Evolutionary conservation across 2,113 vertebrate species (phyloP), one percentile per base, ranked within the genome.

Genomic region (Entelurus aequoreus): DNA sequence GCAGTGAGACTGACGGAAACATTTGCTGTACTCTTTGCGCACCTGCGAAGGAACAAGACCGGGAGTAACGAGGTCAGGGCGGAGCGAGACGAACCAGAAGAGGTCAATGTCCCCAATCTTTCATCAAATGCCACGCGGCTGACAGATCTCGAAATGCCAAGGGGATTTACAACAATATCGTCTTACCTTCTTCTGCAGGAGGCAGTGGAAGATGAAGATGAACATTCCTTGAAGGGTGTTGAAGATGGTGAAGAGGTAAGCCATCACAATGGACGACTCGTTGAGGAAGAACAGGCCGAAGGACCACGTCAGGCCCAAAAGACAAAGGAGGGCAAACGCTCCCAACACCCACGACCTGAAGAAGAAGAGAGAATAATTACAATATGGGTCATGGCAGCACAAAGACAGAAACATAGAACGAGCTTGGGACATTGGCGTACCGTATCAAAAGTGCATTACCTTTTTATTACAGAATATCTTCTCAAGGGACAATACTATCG

Each of bases 171-270:
- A 62, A 56, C 63, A 63, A 69, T 42, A 40, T 7, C 0, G 37
- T 11, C 88, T 88, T 91, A 96, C 96, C 92, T 99, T 98, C 86
- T 97, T 98, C 89, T 97, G 97, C 50, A 99, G 95, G 35, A 95
- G 94, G 83, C 96, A 99, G 81, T 98, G 95, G 82, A 99, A 99
- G 89, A 98, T 97, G 88, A 99, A 97, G 92, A 99, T 98, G 88
- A 99, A 99, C 93, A 97, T 91, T 83, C 97, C 97, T 85, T 98
- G 97, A 86, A 98, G 92, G 63, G 96, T 94, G 88, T 99, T 99
- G 90, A 98, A 99, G 81, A 97, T 92, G 82, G 94, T 96, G 88
- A 99, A 99, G 85, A 99, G 97, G 81, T 99, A 99, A 0, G 96
- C 94, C 95, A 97, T 97, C 72, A 98, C 93, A n/a, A 96, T 76